Evolutionary conservation across 1,140 invertebrate genomes (phyloP), one percentile per base, ranked within the genome.

Genomic region (Caerostris extrusa): DNA sequence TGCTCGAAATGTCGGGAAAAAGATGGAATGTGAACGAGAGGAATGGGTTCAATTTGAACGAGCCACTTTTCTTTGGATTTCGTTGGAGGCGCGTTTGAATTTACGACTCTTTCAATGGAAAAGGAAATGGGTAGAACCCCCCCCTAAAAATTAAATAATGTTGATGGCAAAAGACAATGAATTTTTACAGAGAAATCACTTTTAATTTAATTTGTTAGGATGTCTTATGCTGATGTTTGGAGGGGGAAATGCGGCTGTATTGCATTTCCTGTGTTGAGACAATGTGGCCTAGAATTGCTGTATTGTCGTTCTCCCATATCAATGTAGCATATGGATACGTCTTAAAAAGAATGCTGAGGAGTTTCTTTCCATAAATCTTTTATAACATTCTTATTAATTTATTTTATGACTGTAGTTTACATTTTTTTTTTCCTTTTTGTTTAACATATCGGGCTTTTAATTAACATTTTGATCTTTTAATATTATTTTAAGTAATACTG

Each of bases 21-120:
- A 77, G 71, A 77, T 77, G 71, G 53, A 77, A 77, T 50, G 19
- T 8, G 8, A 71, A 19, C 7, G 69, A 71, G 71, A 77, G 71
- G 53, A 77, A 77, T 77, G 71, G 50, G 69, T 71, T 71, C n/a
- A 71, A 71, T 34, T 71, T 71, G 19, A 71, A 71, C 69, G 69
- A 77, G 71, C 34, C 7, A 77, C 71, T 77, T 77, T 53, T 67
- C 61, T 17, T 67, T 67, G 14, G 61, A 67, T 34, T 34, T 34
- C 34, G 34, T 34, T 34, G 34, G 34, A 34, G 34, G 34, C 14
- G 71, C 71, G 53, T 77, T 53, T 77, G 34, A 77, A 77, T 77
- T 77, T 77, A 77, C 53, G 71, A 77, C 71, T 77, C 71, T 77
- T 67, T 67, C 17, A n/a, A 67, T 67, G 61, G n/a, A 17, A 12